Base-by-base conservation (phyloP, 2,797 vertebrate species). In the Tinamus major region DNA sequence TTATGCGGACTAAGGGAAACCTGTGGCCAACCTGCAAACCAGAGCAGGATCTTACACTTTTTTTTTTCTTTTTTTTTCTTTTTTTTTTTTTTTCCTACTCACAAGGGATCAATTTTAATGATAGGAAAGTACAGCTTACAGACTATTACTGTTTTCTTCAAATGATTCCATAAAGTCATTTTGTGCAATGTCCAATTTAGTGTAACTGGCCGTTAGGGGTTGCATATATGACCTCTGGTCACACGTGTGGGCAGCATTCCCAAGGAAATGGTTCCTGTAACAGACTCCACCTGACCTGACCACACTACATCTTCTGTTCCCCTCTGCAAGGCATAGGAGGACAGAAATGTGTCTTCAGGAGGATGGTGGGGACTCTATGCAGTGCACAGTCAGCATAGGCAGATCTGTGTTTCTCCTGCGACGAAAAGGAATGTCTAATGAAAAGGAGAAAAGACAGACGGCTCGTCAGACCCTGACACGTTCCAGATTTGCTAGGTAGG, bases 171-270 rank as follows among this genome's bases (percentile, higher is more conserved):
- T 79, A 70, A 61, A 13, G 4, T 53, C 0, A 1, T 26, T 5
- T 10, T 85, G n/a, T 35, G 35, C 35, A 35, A 16, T 6, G 9
- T 56, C 39, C 67, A 31, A 46, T 83, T 56, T 42, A 39, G 4
- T 51, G 29, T 59, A 51, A 19, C 7, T 19, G 31, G 4, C 41
- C 46, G 9, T 76, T 59, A 3, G 9, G 4, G 8, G 21, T 4
- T 7, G 1, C 26, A 5, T 6, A 6, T 8, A 8, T 10, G 13
- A 5, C 2, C 37, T 16, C 6, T 14, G 48, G 16, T 26, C 24
- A 33, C 6, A 62, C 17, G 15, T 37, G 10, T 13, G n/a, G 41
- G 12, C 49, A 91, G 31, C 6, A 23, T 5, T 41, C 31, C 19
- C 29, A 8, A 67, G 37, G 65, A 5, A 13, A 39, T 69, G 19